Evolutionary conservation across 2,888 invertebrate species (phyloP), one percentile per base, ranked within the genome.

Genomic region (Stenodera caucasica): DNA sequence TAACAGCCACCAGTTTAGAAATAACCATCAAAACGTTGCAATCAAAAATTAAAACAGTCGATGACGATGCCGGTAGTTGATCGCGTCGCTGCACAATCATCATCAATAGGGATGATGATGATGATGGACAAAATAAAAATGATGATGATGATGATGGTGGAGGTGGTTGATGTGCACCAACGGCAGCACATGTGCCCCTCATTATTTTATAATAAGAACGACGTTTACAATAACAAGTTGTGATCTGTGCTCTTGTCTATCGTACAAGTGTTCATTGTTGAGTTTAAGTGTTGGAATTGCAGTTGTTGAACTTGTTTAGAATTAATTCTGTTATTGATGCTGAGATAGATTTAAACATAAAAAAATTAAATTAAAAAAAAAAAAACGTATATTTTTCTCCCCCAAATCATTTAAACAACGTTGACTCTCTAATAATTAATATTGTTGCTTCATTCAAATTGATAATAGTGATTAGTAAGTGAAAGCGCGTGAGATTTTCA

Each of bases 201-300:
- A 45, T 23, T 18, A 45, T 45, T 23, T 45, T 45, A 45, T 45
- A 45, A 45, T 45, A 45, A 45, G 45, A 45, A 23, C 23, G 45
- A 23, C 45, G 58, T 52, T 58, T 58, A 61, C 55, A 56, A 51
- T 61, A 64, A 58, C 62, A 53, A 61, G 53, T 61, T 66, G 66
- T 66, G 66, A 66, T 66, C 59, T 40, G 59, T 45, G 45, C 58
- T 63, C 57, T 40, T 63, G 45, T 55, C 55, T 51, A 49, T 53
- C 15, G 50, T 33, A 60, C 15, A 58, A 62, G 58, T 59, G 61
- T 55, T 61, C 56, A 49, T 66, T 66, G 66, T 66, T 61, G 63
- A 66, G 63, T 61, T 63, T 61, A 35, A 53, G 65, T 61, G 63
- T 61, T 63, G 63, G 61, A 57, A 61, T 59, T 66, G 59, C 53